Evolutionary conservation across 30 jellyfish, hydroid and myxozoan species (phyloP).

Genomic region (Aurelia sp.): DNA sequence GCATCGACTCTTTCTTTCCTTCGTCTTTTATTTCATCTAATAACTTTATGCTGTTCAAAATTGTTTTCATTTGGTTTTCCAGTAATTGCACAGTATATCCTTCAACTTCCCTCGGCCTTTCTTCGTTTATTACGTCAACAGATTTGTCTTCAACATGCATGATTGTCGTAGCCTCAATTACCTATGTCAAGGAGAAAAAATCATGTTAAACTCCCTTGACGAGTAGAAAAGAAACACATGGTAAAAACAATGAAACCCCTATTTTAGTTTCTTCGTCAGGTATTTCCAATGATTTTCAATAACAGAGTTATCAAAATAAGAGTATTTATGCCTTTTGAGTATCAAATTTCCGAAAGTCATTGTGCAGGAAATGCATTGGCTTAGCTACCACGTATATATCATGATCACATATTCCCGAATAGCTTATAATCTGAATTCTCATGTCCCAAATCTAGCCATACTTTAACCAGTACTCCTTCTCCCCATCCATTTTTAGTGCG

Average conservation of each 20-base stretch:
- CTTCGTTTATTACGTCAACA: background rate
- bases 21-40: constrained; percentile 18
- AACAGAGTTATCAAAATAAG: background rate
- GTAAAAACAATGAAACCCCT: too few relatives aligned
- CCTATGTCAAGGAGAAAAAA: background rate
- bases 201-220: background rate
- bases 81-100: constrained; percentile 35
- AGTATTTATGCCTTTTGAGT: too few relatives aligned
- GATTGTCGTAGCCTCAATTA: background rate
- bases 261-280: too few relatives aligned
- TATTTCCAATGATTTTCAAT: background rate
- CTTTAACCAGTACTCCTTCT: too few relatives aligned
- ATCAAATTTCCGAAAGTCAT: too few relatives aligned
- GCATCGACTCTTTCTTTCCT: constrained; percentile 9
- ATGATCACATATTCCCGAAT: too few relatives aligned
- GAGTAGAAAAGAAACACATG: too few relatives aligned
- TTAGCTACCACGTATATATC: too few relatives aligned
- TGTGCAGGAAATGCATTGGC: too few relatives aligned
- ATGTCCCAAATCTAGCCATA: too few relatives aligned
- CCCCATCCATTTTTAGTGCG: too few relatives aligned
- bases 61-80: constrained; percentile 50
- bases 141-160: background rate
- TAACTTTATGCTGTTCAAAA: constrained; percentile 20
- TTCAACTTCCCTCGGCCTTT: background rate
- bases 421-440: too few relatives aligned